These are phyloP conservation scores for Trichogramma evanescens DNA, from an alignment of 2,888 invertebrate genomes.

Conservation along the genomic window DNA sequence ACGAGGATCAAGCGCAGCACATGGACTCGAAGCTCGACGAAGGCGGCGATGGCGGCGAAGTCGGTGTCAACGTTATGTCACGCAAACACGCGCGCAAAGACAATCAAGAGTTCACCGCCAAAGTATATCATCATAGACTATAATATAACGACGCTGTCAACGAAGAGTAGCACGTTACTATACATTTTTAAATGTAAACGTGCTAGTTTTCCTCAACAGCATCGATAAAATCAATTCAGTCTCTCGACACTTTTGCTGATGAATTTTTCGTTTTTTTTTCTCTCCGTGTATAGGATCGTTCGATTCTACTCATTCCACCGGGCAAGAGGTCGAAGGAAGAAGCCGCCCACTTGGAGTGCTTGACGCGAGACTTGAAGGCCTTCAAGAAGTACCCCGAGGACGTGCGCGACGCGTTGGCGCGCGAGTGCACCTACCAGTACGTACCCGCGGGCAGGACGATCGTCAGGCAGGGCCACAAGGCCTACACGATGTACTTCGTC, in stretches of 20 bases:
- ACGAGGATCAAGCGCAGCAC: slow-evolving; percentile 16
- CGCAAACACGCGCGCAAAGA: slow-evolving; percentile 18
- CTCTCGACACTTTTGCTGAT: neutral
- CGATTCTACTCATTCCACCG: slow-evolving; percentile 28
- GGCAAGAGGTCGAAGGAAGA: slow-evolving; percentile 26
- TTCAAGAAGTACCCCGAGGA: slow-evolving; percentile 46
- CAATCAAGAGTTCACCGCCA: slow-evolving; percentile 7
- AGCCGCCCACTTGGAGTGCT: slow-evolving; percentile 26
- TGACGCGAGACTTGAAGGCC: slow-evolving; percentile 31
- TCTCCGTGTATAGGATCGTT: slow-evolving; percentile 34
- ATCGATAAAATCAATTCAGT: neutral
- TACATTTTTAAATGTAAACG: too few species aligned
- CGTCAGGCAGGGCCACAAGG: slow-evolving; percentile 56
- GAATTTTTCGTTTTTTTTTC: slow-evolving; percentile 5
- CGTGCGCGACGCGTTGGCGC: slow-evolving; percentile 57
- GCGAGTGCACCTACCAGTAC: slow-evolving; percentile 57
- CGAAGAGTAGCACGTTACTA: too few species aligned
- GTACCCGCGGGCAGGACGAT: slow-evolving; percentile 55
- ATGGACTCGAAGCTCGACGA: slow-evolving; percentile 19
- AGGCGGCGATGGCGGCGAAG: slow-evolving; percentile 24
- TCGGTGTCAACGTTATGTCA: slow-evolving; percentile 27
- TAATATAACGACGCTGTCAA: too few species aligned
- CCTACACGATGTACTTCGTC: slow-evolving; percentile 60
- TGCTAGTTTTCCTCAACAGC: too few species aligned
- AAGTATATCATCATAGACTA: slow-evolving; percentile 3